Percentiles rank a stretch among this genome's conserved stretches.
These are phyloP conservation scores for Tyto alba DNA, from an alignment of 2,113 vertebrate genomes.

Conservation along the genomic window DNA sequence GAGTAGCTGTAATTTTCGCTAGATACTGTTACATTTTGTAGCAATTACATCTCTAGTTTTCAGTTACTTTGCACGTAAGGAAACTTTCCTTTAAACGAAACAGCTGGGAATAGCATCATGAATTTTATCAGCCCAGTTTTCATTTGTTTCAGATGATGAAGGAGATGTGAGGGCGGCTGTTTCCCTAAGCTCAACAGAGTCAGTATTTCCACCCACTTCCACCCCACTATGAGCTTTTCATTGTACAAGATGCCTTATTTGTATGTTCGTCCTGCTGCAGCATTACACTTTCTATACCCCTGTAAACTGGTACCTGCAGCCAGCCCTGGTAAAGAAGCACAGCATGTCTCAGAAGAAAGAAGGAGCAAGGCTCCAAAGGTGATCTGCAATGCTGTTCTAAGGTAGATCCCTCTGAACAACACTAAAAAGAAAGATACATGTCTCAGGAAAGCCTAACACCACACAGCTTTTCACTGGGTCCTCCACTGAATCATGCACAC, in stretches of 20 bases:
- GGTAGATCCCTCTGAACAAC: background rate
- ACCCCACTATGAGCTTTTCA: background rate
- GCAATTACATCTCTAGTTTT: constrained; percentile 70
- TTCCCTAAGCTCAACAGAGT: constrained; percentile 27
- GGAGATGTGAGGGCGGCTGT: constrained; percentile 34
- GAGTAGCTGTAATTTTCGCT: constrained; percentile 68
- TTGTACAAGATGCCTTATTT: background rate
- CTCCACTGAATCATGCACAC: background rate
- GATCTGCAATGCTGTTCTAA: background rate
- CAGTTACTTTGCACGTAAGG: constrained; percentile 66
- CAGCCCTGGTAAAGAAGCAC: background rate
- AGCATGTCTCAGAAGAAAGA: background rate
- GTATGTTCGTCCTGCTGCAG: background rate
- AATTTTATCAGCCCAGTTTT: constrained; percentile 60
- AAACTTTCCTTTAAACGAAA: constrained; percentile 71
- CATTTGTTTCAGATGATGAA: constrained; percentile 64
- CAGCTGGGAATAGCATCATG: constrained; percentile 68
- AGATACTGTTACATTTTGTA: constrained; percentile 64
- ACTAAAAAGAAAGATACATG: background rate
- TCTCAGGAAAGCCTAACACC: background rate
- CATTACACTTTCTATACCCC: background rate
- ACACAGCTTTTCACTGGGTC: background rate
- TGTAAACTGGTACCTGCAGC: background rate
- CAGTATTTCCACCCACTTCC: constrained; percentile 43
- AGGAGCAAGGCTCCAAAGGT: background rate